Base-by-base conservation (phyloP, 2,888 invertebrate species). In the Melinaea menophilus region DNA sequence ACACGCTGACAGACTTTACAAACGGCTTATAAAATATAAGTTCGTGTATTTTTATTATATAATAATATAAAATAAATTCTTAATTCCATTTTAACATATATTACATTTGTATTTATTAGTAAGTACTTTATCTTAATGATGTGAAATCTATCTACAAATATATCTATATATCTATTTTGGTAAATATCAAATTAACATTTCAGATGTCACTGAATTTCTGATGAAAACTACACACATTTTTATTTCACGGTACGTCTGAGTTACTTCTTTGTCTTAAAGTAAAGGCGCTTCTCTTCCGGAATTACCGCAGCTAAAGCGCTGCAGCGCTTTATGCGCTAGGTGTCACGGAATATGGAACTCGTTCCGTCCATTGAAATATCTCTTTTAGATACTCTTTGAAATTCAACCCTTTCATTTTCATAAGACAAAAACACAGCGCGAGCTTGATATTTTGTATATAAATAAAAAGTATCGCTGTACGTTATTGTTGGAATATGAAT, bases 341-440 rank as follows among this genome's bases (percentile, higher is more conserved):
- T 65, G 65, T 60, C 64, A 59, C 56, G 45, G 61, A 59, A 66
- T 66, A 63, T 66, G 61, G 59, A 37, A 67, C 62, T 65, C 54
- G 62, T 62, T 48, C 57, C 58, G 58, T 34, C 58, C 56, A 67
- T 64, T 61, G 54, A 67, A 67, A 67, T 47, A 33, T 67, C 67
- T 60, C 67, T 66, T 64, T 66, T 55, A 57, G 35, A 58, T 51
- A 59, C 59, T 54, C 64, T 67, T 64, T 67, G 65, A 60, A 66
- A 64, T 31, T 13, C 61, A 62, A 66, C 59, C 62, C 63, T 65
- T 67, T 65, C 61, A 67, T 62, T 62, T 58, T 45, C 47, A 41
- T 62, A 58, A 56, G 47, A 62, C 59, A 33, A 57, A 65, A 62
- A 67, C 56, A 62, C 58, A 58, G 37, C 35, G 33, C 58, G 62